Percentiles rank a stretch among this genome's conserved stretches.
phyloP scores from a whole-genome alignment of 2,888 invertebrate genomes.

The Nomada goodeniana region DNA sequence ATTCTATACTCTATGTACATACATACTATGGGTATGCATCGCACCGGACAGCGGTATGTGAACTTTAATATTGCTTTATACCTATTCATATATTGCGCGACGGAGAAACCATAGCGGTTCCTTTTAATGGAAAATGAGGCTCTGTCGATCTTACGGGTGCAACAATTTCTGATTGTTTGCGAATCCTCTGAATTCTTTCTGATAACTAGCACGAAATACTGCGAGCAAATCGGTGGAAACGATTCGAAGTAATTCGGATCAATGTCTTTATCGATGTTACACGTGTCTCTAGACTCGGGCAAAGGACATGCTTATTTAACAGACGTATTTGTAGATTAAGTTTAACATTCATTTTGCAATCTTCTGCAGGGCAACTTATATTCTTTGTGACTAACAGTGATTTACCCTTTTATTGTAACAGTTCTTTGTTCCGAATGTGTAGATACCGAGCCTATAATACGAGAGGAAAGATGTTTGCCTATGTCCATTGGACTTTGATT shows the following conservation, averaged over 20 bases:
- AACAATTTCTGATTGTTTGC: background rate
- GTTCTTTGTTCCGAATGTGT: background rate
- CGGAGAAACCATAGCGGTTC: constrained; percentile 27
- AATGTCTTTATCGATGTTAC: constrained; percentile 12
- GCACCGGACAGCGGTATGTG: constrained; percentile 38
- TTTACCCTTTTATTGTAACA: background rate
- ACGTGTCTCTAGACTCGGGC: background rate
- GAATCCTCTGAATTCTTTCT: no score
- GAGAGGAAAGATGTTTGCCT: background rate
- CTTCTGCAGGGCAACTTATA: background rate
- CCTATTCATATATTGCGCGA: constrained; percentile 59
- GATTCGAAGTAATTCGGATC: background rate
- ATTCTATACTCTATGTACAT: constrained; percentile 19
- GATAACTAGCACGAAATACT: background rate
- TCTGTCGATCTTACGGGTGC: constrained; percentile 25
- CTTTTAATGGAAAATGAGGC: constrained; percentile 53
- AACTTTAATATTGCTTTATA: constrained; percentile 70
- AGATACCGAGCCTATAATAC: background rate
- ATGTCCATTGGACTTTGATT: background rate
- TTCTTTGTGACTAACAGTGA: background rate
- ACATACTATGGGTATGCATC: constrained; percentile 41
- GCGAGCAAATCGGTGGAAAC: background rate
- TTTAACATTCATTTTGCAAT: constrained; percentile 5
- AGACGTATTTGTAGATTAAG: constrained; percentile 21
- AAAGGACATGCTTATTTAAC: constrained; percentile 6